Evolutionary conservation across 2,888 invertebrate species (phyloP), one percentile per base, ranked within the genome.

Genomic region (Volucella inanis): DNA sequence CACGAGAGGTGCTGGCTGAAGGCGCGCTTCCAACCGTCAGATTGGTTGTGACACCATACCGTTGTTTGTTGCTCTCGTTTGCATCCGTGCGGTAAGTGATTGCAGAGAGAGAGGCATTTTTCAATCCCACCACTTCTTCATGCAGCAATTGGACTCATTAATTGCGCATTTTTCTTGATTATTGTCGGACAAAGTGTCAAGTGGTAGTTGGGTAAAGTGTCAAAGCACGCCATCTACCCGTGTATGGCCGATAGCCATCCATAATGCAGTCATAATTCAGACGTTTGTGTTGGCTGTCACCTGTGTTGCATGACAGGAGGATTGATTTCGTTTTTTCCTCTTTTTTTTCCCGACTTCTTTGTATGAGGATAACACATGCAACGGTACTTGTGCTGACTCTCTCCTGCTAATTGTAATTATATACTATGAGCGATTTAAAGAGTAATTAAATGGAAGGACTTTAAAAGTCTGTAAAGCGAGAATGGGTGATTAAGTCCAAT

Each of bases 321-420:
- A 70, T 38, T 70, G 57, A 11, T 55, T 12, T 68, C n/a, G 49
- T 6, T 31, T 71, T 50, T 39, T 22, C 0, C 31, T 15, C 14
- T 31, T 22, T 31, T 31, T 31, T 31, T 31, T 31, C 31, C 31
- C 31, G 6, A 31, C 39, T 31, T 54, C 14, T 45, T 62, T 50
- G 47, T 50, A 67, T 52, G 67, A 59, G 50, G 4, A n/a, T 47
- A 57, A 78, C 55, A 83, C 79, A 78, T 78, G 79, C 79, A 79
- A 79, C 31, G 74, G 54, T 55, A 38, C 41, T 31, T 11, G 10
- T 18, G 31, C 12, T 45, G 62, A 31, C 31, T 55, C 50, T 38
- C 45, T 78, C 67, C 45, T 39, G 62, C 74, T 84, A 80, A 80
- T 80, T 80, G 74, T 84, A 84, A 80, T 80, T 75, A 80, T 64